Evolutionary conservation across 2,113 vertebrate species (phyloP).

Genomic region (Elaphurus davidianus): DNA sequence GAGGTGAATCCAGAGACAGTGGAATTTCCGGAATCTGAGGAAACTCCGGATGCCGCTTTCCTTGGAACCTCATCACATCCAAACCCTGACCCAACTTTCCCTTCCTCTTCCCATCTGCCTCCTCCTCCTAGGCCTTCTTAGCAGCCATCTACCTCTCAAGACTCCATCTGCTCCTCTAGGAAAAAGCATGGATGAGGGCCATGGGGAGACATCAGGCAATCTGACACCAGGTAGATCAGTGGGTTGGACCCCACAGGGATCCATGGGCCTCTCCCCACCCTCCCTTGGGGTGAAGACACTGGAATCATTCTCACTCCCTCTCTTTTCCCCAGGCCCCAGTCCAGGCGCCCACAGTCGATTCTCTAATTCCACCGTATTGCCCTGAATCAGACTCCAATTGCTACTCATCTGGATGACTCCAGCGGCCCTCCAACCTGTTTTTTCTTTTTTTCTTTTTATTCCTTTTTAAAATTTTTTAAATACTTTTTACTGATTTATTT

Average conservation of each 20-base stretch:
- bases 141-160: neutral
- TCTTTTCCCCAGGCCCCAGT: neutral
- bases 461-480: neutral
- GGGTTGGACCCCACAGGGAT: neutral
- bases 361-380: neutral
- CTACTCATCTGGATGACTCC: neutral
- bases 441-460: neutral
- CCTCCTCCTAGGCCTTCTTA: neutral
- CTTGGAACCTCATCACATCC: slow-evolving; percentile 26
- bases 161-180: neutral
- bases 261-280: neutral
- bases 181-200: neutral
- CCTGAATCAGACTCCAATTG: neutral
- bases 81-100: slow-evolving; percentile 42
- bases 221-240: neutral
- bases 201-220: neutral
- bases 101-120: neutral
- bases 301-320: neutral
- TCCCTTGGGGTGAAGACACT: neutral
- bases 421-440: neutral
- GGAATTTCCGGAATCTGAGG: slow-evolving; percentile 60
- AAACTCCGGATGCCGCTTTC: slow-evolving; percentile 48
- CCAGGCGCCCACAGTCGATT: neutral
- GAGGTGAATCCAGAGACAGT: neutral
- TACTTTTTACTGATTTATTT: neutral